Conservation (phyloP, 1,140 invertebrate genomes). For the Aphelinus certus region DNA sequence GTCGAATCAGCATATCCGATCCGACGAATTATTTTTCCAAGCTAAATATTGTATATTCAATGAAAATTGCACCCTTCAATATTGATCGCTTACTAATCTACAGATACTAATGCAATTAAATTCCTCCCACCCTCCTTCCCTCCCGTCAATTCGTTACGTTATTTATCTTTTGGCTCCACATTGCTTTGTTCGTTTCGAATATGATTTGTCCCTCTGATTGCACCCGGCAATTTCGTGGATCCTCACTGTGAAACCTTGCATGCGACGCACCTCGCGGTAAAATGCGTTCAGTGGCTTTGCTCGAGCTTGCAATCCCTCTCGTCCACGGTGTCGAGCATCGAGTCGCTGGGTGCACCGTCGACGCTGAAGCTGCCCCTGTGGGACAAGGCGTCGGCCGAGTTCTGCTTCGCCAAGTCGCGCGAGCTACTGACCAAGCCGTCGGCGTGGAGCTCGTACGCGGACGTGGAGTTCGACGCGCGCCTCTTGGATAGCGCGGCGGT, state of each 20-base stretch:
- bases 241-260: not conserved
- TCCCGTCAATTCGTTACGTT: conserved; percentile 36
- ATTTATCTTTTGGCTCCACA: conserved; percentile 31
- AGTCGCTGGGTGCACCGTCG: conserved; percentile 64
- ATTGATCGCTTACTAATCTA: conserved; percentile 36
- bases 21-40: too few species aligned
- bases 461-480: conserved; percentile 57
- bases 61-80: conserved; percentile 22
- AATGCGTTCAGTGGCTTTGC: conserved; percentile 62
- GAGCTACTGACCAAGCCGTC: conserved; percentile 73
- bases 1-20: too few species aligned
- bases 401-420: conserved; percentile 77
- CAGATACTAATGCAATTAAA: conserved; percentile 46
- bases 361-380: conserved; percentile 73
- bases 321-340: conserved; percentile 65
- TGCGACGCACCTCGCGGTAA: not conserved
- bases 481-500: conserved; percentile 52
- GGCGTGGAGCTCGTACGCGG: conserved; percentile 60
- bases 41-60: not conserved
- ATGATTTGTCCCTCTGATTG: too few species aligned
- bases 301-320: conserved; percentile 68
- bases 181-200: conserved; percentile 10
- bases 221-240: too few species aligned
- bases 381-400: conserved; percentile 78
- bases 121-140: conserved; percentile 17